Conservation (phyloP, 2,888 invertebrate species). For the Caradrina clavipalpis region DNA sequence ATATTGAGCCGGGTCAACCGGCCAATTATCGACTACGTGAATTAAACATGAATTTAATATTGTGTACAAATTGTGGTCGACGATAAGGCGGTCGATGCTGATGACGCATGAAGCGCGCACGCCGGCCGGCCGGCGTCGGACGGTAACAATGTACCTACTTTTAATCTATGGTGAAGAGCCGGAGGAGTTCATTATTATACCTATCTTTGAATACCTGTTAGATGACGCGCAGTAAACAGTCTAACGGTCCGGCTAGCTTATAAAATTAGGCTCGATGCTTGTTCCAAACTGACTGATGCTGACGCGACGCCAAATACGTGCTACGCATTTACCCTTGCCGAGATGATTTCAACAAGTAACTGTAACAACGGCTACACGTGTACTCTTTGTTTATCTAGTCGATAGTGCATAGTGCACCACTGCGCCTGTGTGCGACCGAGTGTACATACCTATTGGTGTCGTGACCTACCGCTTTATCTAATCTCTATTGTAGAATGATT, state of each 20-base stretch:
- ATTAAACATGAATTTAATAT: constrained; percentile 62
- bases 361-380: constrained; percentile 64
- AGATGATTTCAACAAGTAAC: constrained; percentile 52
- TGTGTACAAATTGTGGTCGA: constrained; percentile 63
- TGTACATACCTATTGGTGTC: constrained; percentile 48
- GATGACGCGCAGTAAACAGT: constrained; percentile 66
- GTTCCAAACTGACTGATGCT: constrained; percentile 39
- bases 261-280: constrained; percentile 74
- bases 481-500: constrained; percentile 61
- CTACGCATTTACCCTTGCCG: constrained; percentile 60
- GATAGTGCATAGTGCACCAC: constrained; percentile 39
- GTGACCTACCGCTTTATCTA: constrained; percentile 66
- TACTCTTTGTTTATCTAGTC: constrained; percentile 67
- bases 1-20: constrained; percentile 67
- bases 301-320: constrained; percentile 64
- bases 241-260: constrained; percentile 76
- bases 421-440: constrained; percentile 55
- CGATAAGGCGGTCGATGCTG: constrained; percentile 66
- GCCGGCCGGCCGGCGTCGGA: constrained; percentile 51
- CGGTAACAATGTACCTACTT: constrained; percentile 53
- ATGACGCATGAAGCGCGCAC: constrained; percentile 60
- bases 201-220: constrained; percentile 72
- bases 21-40: constrained; percentile 69
- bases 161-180: constrained; percentile 57
- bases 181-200: constrained; percentile 70